Base-by-base conservation (phyloP, 2,888 invertebrate species). In the Meta bourneti region DNA sequence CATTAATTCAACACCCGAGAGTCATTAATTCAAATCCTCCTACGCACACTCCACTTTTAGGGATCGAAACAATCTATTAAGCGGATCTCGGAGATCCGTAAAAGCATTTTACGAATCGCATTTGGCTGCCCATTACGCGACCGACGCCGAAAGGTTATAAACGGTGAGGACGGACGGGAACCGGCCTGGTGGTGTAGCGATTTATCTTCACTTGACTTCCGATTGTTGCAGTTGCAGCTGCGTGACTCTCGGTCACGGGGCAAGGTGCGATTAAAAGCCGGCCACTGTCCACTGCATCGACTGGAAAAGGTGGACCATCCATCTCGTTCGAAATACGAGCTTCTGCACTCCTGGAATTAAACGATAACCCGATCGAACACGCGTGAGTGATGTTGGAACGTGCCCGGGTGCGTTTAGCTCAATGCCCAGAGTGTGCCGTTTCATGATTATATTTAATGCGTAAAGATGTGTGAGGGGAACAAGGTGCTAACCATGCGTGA, bases 291-390 rank as follows among this genome's bases (percentile, higher is more conserved):
- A 61, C 61, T 34, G 6, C 80, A 80, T 80, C 61, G 34, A 61
- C 61, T 61, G 61, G 80, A 80, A 80, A 80, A 13, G 52, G 61
- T 80, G 9, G n/a, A 54, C 61, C 20, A 79, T 79, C 51, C 49
- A 79, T 79, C 79, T 79, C 19, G 34, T 61, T 54, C 20, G 61
- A 61, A 61, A 79, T 79, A 79, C 79, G 61, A 80, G 61, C 61
- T 61, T 80, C 61, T 80, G 61, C 80, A 80, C 61, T 80, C 52
- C 80, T 20, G 80, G 61, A 80, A 80, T 80, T 80, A 80, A 80
- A 80, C 80, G 61, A 80, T 80, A 61, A 80, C 20, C 7, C 13
- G 61, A 48, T 34, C 80, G 20, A 61, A 80, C 16, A 61, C 34
- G 52, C 54, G 61, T 61, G 61, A 80, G 61, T 80, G 80, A 61